Conservation (phyloP, 2,113 vertebrate species). For the Cottus gobio region DNA sequence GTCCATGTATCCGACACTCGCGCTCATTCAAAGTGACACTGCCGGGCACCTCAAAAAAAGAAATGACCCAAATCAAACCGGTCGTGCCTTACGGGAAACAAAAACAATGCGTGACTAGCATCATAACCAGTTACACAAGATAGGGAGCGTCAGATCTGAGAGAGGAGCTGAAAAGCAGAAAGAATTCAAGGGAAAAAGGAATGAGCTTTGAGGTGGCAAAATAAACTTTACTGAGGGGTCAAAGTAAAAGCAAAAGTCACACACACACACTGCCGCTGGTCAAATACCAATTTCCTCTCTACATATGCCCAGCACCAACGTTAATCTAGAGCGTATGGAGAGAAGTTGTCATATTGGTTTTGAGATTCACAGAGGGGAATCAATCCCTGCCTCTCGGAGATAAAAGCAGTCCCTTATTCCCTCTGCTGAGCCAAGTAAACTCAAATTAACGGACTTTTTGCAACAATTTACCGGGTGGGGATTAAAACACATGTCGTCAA, state of each 20-base stretch:
- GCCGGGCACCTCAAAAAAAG: constrained; percentile 31
- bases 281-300: constrained; percentile 70
- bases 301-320: constrained; percentile 52
- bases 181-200: constrained; percentile 31
- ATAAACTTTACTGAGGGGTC: constrained; percentile 52
- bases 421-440: constrained; percentile 43
- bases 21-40: constrained; percentile 36
- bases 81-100: constrained; percentile 48
- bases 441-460: constrained; percentile 66
- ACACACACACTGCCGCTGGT: constrained; percentile 26
- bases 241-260: constrained; percentile 40
- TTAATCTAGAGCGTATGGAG: constrained; percentile 64
- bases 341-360: constrained; percentile 59
- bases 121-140: constrained; percentile 55
- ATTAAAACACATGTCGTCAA: constrained; percentile 57
- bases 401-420: constrained; percentile 44
- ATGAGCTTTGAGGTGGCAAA: constrained; percentile 38
- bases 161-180: constrained; percentile 34
- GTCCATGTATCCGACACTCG: constrained; percentile 9
- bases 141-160: constrained; percentile 25
- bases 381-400: constrained; percentile 36
- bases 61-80: constrained; percentile 60
- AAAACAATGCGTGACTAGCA: constrained; percentile 71
- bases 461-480: constrained; percentile 38
- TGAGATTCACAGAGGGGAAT: constrained; percentile 58